Conservation (phyloP, 2,888 invertebrate genomes). For the Tachina fera region DNA sequence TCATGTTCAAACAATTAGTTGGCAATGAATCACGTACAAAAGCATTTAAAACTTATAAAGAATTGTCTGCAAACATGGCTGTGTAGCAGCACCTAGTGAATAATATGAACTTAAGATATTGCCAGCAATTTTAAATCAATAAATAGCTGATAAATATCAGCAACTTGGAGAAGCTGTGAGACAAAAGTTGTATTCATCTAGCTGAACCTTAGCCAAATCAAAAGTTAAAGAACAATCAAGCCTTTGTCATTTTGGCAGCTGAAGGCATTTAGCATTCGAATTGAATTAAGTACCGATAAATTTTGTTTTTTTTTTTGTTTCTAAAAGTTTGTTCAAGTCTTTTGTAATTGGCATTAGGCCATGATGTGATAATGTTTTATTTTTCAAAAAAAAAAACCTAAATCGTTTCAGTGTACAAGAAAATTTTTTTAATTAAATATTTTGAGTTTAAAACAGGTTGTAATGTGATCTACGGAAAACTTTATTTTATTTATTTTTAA, state of each 20-base stretch:
- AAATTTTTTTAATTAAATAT: background rate
- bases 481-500: too few relatives aligned
- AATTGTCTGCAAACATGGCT: slow-evolving; percentile 49
- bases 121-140: slow-evolving; percentile 42
- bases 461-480: background rate
- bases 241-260: slow-evolving; percentile 74
- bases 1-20: slow-evolving; percentile 73
- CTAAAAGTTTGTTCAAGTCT: slow-evolving; percentile 64
- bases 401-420: too few relatives aligned
- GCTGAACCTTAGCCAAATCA: slow-evolving; percentile 71
- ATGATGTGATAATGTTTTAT: slow-evolving; percentile 40
- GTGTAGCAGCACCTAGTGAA: slow-evolving; percentile 33
- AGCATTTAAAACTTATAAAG: slow-evolving; percentile 50
- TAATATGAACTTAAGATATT: slow-evolving; percentile 57
- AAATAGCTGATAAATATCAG: slow-evolving; percentile 48
- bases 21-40: slow-evolving; percentile 71
- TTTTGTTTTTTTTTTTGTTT: slow-evolving; percentile 72
- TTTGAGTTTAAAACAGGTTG: background rate
- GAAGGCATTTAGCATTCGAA: slow-evolving; percentile 72
- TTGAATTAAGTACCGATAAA: slow-evolving; percentile 77
- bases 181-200: slow-evolving; percentile 49
- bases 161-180: slow-evolving; percentile 11
- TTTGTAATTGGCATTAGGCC: slow-evolving; percentile 74
- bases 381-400: background rate
- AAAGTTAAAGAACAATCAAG: slow-evolving; percentile 74